These are phyloP conservation scores for Diaperis boleti DNA, from an alignment of 2,888 invertebrate species.

Conservation along the genomic window DNA sequence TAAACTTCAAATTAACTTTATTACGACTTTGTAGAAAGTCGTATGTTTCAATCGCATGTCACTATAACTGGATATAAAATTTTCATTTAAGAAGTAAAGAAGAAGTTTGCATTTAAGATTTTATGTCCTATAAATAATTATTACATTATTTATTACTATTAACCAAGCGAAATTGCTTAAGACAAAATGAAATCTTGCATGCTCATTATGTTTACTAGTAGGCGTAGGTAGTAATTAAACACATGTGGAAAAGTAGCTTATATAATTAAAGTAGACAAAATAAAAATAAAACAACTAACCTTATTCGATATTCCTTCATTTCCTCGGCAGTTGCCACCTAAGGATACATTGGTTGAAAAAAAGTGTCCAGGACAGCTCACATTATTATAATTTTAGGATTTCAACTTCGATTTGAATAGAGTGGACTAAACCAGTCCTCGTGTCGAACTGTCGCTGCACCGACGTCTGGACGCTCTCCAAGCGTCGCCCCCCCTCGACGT, in stretches of 20 bases:
- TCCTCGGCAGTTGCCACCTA: conserved; percentile 16
- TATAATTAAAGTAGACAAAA: not conserved
- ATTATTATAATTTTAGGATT: conserved; percentile 12
- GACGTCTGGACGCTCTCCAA: conserved; percentile 63
- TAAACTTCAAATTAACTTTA: too few species aligned
- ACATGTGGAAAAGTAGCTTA: not conserved
- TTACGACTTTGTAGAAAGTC: too few species aligned
- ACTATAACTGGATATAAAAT: too few species aligned
- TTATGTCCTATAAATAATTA: too few species aligned
- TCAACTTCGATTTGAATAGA: conserved; percentile 1
- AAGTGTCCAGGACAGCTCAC: conserved; percentile 3
- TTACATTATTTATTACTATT: too few species aligned
- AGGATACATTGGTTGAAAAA: conserved; percentile 14
- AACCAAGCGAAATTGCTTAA: too few species aligned
- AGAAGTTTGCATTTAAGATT: too few species aligned
- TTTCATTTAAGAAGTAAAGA: too few species aligned
- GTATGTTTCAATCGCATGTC: too few species aligned
- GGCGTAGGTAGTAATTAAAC: not conserved
- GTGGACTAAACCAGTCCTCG: conserved; percentile 58
- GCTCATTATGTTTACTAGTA: too few species aligned
- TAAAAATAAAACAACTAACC: conserved; percentile 14
- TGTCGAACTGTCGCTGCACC: conserved; percentile 64
- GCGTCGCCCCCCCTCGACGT: conserved; percentile 52
- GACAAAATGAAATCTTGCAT: too few species aligned
- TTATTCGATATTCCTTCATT: conserved; percentile 23